phyloP scores from a whole-genome alignment of 2,888 invertebrate genomes.

The Prenolepis imparis region DNA sequence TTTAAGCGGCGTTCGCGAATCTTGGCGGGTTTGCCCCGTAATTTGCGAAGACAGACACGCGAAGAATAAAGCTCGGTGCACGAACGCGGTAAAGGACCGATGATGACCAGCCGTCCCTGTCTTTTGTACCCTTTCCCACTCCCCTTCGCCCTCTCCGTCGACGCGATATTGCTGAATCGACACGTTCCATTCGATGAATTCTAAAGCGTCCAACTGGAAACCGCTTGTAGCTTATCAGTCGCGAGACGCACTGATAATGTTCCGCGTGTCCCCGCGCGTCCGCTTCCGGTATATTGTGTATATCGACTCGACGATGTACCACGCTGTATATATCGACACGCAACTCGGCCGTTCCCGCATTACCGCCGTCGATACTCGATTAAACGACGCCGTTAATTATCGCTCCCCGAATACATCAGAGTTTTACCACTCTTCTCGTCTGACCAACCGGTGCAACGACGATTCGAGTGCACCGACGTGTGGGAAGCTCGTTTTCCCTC shows the following conservation, averaged over 20 bases:
- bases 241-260: conserved; percentile 67
- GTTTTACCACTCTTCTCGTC: conserved; percentile 6
- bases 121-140: too few relatives aligned
- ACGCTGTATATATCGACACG: conserved; percentile 34
- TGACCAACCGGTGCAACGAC: neutral
- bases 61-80: conserved; percentile 18
- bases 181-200: conserved; percentile 65
- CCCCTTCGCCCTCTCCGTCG: neutral
- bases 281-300: conserved; percentile 64
- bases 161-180: conserved; percentile 65
- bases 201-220: conserved; percentile 69
- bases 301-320: conserved; percentile 54
- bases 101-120: too few relatives aligned
- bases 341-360: conserved; percentile 20
- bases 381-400: conserved; percentile 36
- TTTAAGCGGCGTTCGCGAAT: neutral
- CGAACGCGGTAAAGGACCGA: neutral
- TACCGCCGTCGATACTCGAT: conserved; percentile 34
- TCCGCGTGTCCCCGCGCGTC: conserved; percentile 30
- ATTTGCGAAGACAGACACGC: conserved; percentile 2
- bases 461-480: neutral
- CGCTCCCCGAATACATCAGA: conserved; percentile 7
- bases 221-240: conserved; percentile 72
- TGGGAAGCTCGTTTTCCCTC: neutral
- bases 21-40: neutral